A percentile compares a stretch with the other conserved stretches of the same genome.
phyloP scores from a whole-genome alignment of 2,797 vertebrate genomes.

The Pagetopsis macropterus region DNA sequence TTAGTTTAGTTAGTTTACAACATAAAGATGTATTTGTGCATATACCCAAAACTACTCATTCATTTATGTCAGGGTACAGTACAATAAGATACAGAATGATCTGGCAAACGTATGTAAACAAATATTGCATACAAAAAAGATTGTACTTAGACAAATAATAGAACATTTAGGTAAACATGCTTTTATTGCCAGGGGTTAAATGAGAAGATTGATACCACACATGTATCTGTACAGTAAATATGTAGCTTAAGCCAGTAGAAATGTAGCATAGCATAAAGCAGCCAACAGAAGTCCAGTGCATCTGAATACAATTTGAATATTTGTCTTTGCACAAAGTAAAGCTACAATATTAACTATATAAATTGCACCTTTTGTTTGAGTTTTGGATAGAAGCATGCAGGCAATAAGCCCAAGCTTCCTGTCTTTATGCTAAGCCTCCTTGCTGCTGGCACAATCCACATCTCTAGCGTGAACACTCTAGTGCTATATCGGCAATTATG shows the following conservation, averaged over 20 bases:
- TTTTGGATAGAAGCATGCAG: background rate
- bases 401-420: background rate
- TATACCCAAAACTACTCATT: background rate
- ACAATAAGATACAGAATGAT: too few species aligned
- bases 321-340: fast-evolving
- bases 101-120: background rate
- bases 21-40: background rate
- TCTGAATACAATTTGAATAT: background rate
- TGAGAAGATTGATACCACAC: background rate
- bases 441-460: background rate
- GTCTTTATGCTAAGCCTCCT: background rate
- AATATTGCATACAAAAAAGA: background rate
- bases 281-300: background rate
- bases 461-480: background rate
- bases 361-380: too few species aligned
- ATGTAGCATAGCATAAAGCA: background rate
- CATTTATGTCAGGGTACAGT: background rate
- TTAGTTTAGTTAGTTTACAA: background rate
- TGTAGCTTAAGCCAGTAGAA: too few species aligned
- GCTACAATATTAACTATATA: background rate
- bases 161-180: too few species aligned
- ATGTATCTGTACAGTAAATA: background rate
- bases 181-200: background rate
- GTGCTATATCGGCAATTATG: background rate
- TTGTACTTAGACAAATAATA: too few species aligned